Percentiles rank a stretch among this genome's conserved stretches.
Evolutionary conservation across 1,140 invertebrate species (phyloP).

Genomic region (Anoplolepis gracilipes): DNA sequence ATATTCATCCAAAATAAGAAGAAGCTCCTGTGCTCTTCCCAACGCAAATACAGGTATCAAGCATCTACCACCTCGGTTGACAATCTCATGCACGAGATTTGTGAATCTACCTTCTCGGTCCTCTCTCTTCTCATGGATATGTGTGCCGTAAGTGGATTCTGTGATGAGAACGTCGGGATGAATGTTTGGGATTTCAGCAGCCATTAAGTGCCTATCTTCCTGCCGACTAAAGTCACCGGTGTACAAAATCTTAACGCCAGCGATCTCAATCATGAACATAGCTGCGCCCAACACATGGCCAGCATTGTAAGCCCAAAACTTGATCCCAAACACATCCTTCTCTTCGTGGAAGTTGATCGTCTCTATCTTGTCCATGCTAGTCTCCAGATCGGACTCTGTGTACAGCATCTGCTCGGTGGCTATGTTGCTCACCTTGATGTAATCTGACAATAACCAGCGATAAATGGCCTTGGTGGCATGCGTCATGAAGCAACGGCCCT

Average conservation of each 20-base stretch:
- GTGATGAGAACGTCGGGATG: conserved; percentile 99
- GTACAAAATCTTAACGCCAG: conserved; percentile 94
- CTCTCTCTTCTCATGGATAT: conserved; percentile 99
- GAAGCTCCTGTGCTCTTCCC: conserved; percentile 98
- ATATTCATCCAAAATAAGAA: conserved; percentile 99
- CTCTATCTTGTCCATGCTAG: conserved; percentile 99
- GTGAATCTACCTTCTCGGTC: conserved; percentile 98
- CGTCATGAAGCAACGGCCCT: conserved; percentile 99
- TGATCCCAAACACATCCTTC: conserved; percentile 98
- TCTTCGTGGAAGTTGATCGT: conserved; percentile 99
- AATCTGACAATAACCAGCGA: conserved; percentile 99
- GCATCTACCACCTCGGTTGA: conserved; percentile 97
- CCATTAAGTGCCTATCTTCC: conserved; percentile 99
- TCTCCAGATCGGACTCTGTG: conserved; percentile 98
- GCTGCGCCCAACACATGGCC: conserved; percentile 99
- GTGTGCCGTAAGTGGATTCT: conserved; percentile 99
- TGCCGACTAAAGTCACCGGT: conserved; percentile 99
- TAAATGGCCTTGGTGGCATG: conserved; percentile 99
- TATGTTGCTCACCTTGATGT: conserved; percentile 99
- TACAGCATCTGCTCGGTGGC: conserved; percentile 99
- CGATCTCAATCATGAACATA: conserved; percentile 99
- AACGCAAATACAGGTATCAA: conserved; percentile 99
- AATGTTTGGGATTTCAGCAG: conserved; percentile 98
- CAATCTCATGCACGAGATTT: conserved; percentile 97
- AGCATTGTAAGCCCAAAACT: conserved; percentile 99